Conservation (phyloP, 1,140 invertebrate genomes). For the Drosophila lowei region DNA sequence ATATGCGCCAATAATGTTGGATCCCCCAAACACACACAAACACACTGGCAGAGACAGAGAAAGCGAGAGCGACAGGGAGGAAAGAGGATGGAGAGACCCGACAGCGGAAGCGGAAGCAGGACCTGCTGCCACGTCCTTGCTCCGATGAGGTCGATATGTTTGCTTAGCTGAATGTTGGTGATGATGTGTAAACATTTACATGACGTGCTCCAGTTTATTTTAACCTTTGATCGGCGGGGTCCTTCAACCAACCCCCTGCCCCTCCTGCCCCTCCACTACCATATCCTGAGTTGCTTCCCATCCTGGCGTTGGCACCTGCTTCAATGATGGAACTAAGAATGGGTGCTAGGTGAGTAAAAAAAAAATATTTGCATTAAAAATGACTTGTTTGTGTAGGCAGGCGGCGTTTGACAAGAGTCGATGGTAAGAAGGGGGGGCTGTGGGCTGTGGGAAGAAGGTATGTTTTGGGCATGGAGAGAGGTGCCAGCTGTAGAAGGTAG, state of each 20-base stretch:
- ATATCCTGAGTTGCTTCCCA: constrained; percentile 1
- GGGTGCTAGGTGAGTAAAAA: constrained; percentile 44
- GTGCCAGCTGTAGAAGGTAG: no score
- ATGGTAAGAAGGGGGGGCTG: no score
- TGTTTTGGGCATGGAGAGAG: no score
- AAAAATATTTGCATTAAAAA: constrained; percentile 80
- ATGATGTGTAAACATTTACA: constrained; percentile 82
- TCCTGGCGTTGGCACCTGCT: constrained; percentile 40
- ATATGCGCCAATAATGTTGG: constrained; percentile 78
- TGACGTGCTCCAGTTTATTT: constrained; percentile 82
- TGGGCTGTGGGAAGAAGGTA: no score
- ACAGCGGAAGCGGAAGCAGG: constrained; percentile 13
- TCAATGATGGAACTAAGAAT: constrained; percentile 8
- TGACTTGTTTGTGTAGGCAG: constrained; percentile 76
- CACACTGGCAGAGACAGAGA: constrained; percentile 2
- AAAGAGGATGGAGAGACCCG: constrained; percentile 1
- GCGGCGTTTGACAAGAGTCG: constrained; percentile 29
- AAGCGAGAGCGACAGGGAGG: background rate
- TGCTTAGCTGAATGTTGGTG: constrained; percentile 82
- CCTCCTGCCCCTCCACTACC: background rate
- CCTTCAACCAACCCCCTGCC: background rate
- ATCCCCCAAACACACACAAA: constrained; percentile 5
- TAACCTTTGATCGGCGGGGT: constrained; percentile 71
- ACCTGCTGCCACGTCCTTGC: constrained; percentile 56
- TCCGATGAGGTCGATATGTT: constrained; percentile 80